Conservation (phyloP, 2,797 vertebrate genomes). For the Oreochromis grahami region DNA sequence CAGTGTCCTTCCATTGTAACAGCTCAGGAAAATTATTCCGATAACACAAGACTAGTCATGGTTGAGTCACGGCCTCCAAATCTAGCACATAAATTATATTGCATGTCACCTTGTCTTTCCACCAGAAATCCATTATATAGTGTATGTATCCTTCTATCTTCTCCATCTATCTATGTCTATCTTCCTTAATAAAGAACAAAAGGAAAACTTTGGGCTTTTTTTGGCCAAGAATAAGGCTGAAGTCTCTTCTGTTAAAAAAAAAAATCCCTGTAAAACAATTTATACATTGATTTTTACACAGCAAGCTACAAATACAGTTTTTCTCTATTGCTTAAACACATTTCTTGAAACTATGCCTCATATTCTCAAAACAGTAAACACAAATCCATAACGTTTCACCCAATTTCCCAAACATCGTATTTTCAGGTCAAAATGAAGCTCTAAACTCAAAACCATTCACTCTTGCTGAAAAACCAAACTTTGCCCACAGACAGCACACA, state of each 20-base stretch:
- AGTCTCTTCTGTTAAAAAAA: background rate
- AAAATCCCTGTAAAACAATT: background rate
- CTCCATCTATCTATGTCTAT: background rate
- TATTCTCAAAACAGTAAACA: background rate
- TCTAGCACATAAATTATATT: background rate
- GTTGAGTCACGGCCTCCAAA: background rate
- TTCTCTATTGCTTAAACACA: background rate
- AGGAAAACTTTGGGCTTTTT: background rate
- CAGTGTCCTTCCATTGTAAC: background rate
- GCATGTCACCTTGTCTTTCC: background rate
- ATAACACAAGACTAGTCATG: background rate
- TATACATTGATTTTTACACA: background rate
- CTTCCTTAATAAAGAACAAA: background rate
- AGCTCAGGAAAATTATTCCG: background rate
- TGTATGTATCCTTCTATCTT: background rate
- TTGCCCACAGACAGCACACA: too few species aligned
- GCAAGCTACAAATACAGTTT: background rate
- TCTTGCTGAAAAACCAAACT: too few species aligned
- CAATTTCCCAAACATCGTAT: too few species aligned
- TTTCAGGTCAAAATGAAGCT: too few species aligned
- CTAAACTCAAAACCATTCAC: too few species aligned
- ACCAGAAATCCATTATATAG: background rate
- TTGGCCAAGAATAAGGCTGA: background rate
- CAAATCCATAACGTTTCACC: background rate
- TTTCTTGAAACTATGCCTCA: background rate